Percentiles rank a stretch among this genome's conserved stretches.
These are phyloP conservation scores for Crypturellus undulatus DNA, from an alignment of 2,113 vertebrate species.

Conservation along the genomic window DNA sequence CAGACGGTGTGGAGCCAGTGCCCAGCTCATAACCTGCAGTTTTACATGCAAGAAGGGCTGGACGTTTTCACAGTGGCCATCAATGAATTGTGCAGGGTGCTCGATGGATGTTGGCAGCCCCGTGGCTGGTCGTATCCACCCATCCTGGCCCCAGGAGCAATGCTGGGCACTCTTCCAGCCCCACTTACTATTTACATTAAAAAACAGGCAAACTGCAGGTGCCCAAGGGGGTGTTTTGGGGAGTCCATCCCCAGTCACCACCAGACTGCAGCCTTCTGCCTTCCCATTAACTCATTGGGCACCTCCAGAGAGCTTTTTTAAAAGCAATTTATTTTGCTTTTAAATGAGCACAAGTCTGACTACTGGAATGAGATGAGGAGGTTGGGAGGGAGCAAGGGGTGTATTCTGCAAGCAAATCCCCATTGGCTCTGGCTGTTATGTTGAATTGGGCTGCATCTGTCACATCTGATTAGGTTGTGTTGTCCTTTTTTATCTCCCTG, in stretches of 20 bases:
- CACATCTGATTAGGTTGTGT: constrained; percentile 60
- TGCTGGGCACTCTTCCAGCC: accelerated
- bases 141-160: not conserved
- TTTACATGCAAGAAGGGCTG: too few relatives aligned
- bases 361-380: not conserved
- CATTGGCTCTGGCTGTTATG: not conserved
- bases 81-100: not conserved
- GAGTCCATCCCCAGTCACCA: not conserved
- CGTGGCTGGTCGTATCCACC: accelerated
- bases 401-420: not conserved
- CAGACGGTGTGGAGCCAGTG: not conserved
- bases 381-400: constrained; percentile 1
- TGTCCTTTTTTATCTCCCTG: constrained; percentile 67
- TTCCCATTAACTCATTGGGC: not conserved
- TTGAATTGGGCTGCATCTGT: constrained; percentile 48
- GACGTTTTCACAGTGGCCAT: not conserved
- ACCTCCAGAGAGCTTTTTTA: not conserved
- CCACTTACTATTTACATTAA: not conserved
- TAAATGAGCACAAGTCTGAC: not conserved
- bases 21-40: not conserved
- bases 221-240: not conserved
- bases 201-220: not conserved
- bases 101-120: not conserved
- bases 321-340: not conserved
- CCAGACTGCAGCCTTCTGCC: not conserved